Base-by-base conservation (phyloP, 2,797 vertebrate genomes). In the Argyrosomus regius region DNA sequence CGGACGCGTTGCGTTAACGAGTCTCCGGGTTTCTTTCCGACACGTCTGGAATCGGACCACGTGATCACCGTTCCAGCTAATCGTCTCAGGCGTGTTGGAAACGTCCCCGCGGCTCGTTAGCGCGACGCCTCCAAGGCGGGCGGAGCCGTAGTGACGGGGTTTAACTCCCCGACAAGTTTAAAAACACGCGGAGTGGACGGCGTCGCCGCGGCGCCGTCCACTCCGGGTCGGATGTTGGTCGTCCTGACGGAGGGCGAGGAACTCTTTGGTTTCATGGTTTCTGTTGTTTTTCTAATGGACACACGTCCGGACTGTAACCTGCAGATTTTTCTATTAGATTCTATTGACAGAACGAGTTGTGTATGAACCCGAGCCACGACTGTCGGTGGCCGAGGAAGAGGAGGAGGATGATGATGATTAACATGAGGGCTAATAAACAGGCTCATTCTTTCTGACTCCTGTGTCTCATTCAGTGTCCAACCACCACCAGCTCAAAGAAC, bases 321-420 rank as follows among this genome's bases (percentile, higher is more conserved):
- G 86, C 88, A 93, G 89, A 91, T 90, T 93, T 93, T 94, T 93
- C 91, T 93, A 93, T 91, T 92, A 90, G 91, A 92, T 90, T 92
- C 90, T 91, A 89, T 91, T 89, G 86, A 91, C 89, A 65, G 90
- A 84, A 86, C 83, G 81, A 88, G 89, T 84, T 89, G 87, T 88
- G 88, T 89, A 70, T 85, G 90, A 89, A 87, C 87, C 89, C 86
- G 77, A 85, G 88, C 88, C 90, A 88, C 83, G 31, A 89, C 88
- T 91, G 91, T 90, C 75, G 61, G 78, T 88, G 89, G 86, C 80
- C 65, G 78, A 90, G 89, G 84, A 86, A 74, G 87, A 84, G 72
- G 81, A 82, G 53, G 86, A 80, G 77, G 74, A 81, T 79, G 82
- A 80, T 81, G 80, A 81, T 90, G 83, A 90, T 92, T 91, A 91